Percentiles rank a stretch among this genome's conserved stretches.
Conservation (phyloP, 2,797 vertebrate species). For the Enteromius treurensis region DNA sequence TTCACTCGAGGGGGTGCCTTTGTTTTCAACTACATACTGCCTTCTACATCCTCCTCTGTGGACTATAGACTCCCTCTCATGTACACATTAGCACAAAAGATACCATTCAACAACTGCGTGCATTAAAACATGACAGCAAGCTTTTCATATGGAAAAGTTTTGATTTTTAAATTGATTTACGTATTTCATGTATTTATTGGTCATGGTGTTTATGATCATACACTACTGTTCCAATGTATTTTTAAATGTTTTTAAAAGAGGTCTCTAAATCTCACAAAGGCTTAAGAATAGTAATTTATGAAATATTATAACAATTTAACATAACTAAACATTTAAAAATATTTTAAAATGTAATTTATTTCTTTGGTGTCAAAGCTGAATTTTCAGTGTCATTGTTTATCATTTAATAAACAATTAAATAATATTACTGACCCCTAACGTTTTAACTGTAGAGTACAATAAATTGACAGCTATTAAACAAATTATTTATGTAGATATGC, state of each 20-base stretch:
- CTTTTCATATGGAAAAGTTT: background rate
- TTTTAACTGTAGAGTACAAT: background rate
- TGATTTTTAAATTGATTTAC: background rate
- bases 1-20: conserved; percentile 36
- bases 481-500: background rate
- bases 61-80: background rate
- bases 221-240: background rate
- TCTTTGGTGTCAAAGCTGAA: background rate
- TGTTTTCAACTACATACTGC: conserved; percentile 43
- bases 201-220: background rate
- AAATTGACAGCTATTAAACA: background rate
- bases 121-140: background rate
- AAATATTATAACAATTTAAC: background rate
- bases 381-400: background rate
- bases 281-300: background rate
- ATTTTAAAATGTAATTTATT: too few relatives aligned
- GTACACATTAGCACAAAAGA: background rate
- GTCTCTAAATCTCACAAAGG: background rate
- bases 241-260: background rate
- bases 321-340: background rate
- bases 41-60: conserved; percentile 15
- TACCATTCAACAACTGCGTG: conserved; percentile 3
- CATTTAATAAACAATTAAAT: too few relatives aligned
- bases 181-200: background rate
- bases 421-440: background rate